These are phyloP conservation scores for Eumerus sabulonum DNA, from an alignment of 2,888 invertebrate genomes.

Conservation along the genomic window DNA sequence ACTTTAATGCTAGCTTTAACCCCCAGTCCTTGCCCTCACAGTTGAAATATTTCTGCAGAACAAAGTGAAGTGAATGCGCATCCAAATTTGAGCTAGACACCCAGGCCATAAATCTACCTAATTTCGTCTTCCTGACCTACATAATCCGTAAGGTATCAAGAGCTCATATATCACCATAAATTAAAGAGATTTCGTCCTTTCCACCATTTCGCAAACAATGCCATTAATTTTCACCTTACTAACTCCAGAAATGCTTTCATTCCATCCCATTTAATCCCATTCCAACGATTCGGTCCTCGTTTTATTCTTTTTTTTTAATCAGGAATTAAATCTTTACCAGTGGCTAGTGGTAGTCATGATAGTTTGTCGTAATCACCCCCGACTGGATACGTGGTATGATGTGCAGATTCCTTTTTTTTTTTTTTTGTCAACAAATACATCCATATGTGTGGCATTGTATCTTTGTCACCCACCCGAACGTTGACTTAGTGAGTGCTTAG, in stretches of 20 bases:
- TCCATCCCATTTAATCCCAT: constrained; percentile 24
- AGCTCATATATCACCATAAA: constrained; percentile 11
- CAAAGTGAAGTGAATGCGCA: too few species aligned
- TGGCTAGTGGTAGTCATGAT: constrained; percentile 4
- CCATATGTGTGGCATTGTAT: too few species aligned
- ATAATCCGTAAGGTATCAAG: not conserved
- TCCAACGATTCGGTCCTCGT: too few species aligned
- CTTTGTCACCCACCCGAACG: not conserved
- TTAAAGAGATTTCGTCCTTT: constrained; percentile 4
- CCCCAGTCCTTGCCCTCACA: too few species aligned
- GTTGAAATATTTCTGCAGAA: too few species aligned
- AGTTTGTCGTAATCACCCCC: constrained; percentile 3
- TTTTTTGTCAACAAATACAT: too few species aligned
- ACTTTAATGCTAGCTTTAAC: too few species aligned
- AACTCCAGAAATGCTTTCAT: constrained; percentile 19
- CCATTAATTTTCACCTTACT: constrained; percentile 24
- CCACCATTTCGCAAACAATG: constrained; percentile 8
- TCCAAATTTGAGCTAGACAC: too few species aligned
- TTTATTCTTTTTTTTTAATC: constrained; percentile 21
- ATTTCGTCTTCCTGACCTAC: too few species aligned
- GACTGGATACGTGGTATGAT: not conserved
- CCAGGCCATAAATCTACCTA: too few species aligned
- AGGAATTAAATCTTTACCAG: constrained; percentile 27
- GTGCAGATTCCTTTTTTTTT: not conserved
- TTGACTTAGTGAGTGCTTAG: constrained; percentile 35